Percentiles rank a stretch among this genome's conserved stretches.
These are phyloP conservation scores for Elgonia sp. DNA, from an alignment of 2,888 invertebrate species.

Conservation along the genomic window DNA sequence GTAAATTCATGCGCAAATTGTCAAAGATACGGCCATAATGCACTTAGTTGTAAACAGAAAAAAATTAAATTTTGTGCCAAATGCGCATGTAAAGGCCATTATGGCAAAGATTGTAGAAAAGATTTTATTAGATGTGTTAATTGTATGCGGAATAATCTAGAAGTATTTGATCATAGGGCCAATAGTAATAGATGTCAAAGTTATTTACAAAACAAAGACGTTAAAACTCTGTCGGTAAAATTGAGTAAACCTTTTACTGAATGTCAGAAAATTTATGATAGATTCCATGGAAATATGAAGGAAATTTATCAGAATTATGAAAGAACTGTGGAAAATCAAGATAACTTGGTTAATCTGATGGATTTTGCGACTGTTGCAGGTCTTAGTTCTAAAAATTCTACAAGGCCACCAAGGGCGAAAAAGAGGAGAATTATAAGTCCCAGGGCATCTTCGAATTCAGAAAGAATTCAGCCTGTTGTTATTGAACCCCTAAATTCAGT, in stretches of 20 bases:
- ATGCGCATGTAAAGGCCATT: constrained; percentile 10
- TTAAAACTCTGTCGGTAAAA: not conserved
- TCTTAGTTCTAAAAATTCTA: not conserved
- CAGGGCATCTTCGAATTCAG: no score
- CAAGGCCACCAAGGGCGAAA: not conserved
- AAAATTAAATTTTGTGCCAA: constrained; percentile 3
- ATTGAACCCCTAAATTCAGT: not conserved
- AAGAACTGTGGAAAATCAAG: not conserved
- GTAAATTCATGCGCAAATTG: not conserved
- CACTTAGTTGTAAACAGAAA: constrained; percentile 3
- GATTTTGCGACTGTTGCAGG: not conserved
- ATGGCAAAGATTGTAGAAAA: not conserved
- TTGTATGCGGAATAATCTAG: not conserved
- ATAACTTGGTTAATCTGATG: not conserved
- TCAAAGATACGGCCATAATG: not conserved
- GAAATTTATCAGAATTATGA: not conserved
- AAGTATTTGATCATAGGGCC: not conserved
- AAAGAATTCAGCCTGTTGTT: not conserved
- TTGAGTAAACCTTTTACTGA: not conserved
- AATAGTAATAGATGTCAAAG: not conserved
- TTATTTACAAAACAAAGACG: no score
- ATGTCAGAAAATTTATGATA: not conserved
- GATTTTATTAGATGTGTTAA: not conserved
- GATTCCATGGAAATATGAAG: not conserved
- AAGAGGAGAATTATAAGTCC: not conserved